A percentile compares a stretch with the other conserved stretches of the same genome.
These are phyloP conservation scores for Microctonus aethiopoides DNA, from an alignment of 2,888 invertebrate genomes.

Conservation along the genomic window DNA sequence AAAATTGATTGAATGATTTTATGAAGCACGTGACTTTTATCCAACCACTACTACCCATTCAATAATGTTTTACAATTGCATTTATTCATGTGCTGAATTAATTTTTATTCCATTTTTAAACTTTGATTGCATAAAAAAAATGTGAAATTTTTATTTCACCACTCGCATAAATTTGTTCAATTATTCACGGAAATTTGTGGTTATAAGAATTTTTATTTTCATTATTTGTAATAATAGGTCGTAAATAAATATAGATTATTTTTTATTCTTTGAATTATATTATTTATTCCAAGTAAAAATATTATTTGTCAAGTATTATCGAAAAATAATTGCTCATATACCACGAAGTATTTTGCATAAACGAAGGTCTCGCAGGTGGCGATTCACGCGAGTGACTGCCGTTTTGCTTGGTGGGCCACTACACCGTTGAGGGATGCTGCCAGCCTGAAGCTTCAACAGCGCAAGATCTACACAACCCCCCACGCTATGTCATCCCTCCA, in stretches of 20 bases:
- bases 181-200: too few species aligned
- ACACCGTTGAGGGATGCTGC: slow-evolving; percentile 60
- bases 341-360: neutral
- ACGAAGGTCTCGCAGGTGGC: slow-evolving; percentile 55
- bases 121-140: neutral
- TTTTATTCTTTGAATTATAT: too few species aligned
- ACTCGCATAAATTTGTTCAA: too few species aligned
- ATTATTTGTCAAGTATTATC: neutral
- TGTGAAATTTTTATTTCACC: neutral
- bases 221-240: too few species aligned
- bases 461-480: slow-evolving; percentile 61
- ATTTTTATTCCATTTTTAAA: neutral
- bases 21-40: neutral
- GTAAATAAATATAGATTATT: too few species aligned
- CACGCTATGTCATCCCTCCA: slow-evolving; percentile 45
- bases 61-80: neutral
- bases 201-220: too few species aligned
- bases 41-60: neutral
- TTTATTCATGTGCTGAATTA: neutral
- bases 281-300: too few species aligned
- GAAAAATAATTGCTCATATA: neutral
- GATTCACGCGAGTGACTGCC: slow-evolving; percentile 64
- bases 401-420: slow-evolving; percentile 48
- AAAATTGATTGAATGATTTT: neutral
- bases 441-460: slow-evolving; percentile 58